Conservation (phyloP, 2,888 invertebrate species). For the Agrotis puta region DNA sequence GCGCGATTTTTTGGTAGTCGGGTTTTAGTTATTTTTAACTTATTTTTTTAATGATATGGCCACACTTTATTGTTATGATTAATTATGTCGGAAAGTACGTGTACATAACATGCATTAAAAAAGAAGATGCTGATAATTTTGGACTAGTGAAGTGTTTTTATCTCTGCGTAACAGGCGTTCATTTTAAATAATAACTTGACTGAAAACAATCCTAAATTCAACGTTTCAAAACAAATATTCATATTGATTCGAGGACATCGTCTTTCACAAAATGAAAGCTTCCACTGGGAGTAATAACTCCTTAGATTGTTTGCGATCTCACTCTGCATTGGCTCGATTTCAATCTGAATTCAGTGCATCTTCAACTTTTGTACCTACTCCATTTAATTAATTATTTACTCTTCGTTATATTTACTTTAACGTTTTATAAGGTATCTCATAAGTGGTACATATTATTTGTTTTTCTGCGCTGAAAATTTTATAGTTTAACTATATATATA, state of each 20-base stretch:
- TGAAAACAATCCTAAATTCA: neutral
- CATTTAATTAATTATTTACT: conserved; percentile 1
- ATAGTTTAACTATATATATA: no score
- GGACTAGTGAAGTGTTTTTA: no score
- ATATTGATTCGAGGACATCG: conserved; percentile 35
- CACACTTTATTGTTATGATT: no score
- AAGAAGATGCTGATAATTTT: no score
- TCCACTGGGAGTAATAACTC: conserved; percentile 44
- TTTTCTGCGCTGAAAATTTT: no score
- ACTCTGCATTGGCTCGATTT: conserved; percentile 35
- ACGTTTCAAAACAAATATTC: conserved; percentile 20
- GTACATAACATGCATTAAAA: no score
- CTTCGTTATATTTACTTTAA: neutral
- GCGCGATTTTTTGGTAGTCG: no score
- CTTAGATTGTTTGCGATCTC: conserved; percentile 51
- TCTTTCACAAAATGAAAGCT: conserved; percentile 37
- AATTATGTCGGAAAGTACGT: no score
- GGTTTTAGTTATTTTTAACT: no score
- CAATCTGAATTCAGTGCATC: conserved; percentile 37
- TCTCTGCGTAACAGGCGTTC: no score
- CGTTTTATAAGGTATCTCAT: neutral
- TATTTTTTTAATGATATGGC: no score
- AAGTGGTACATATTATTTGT: neutral
- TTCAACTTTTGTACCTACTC: conserved; percentile 2
- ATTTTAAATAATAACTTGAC: neutral